A percentile compares a stretch with the other conserved stretches of the same genome.
Conservation (phyloP, 2,797 vertebrate genomes). For the Zalophus californianus region DNA sequence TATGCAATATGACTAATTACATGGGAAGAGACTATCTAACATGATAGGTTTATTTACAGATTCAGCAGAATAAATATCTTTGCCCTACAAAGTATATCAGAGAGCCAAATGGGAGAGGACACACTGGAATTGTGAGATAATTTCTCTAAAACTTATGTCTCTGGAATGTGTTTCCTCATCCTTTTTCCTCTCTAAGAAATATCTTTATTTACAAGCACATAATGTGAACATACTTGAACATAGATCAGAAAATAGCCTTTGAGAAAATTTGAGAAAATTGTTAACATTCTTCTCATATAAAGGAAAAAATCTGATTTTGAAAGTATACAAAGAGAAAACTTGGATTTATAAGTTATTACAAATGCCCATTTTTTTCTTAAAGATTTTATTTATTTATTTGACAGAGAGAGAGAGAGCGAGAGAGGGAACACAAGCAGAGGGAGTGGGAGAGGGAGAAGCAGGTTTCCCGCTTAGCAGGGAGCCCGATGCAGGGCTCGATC, state of each 20-base stretch:
- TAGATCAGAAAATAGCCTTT: neutral
- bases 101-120: neutral
- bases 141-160: neutral
- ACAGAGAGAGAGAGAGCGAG: too few species aligned
- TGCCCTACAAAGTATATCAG: neutral
- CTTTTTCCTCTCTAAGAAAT: neutral
- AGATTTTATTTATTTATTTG: too few species aligned
- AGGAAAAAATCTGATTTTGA: neutral
- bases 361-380: neutral
- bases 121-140: neutral
- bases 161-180: neutral
- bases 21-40: neutral
- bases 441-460: too few species aligned
- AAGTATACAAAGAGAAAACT: neutral
- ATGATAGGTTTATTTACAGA: neutral
- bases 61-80: neutral
- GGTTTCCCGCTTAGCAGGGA: too few species aligned
- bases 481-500: too few species aligned
- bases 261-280: neutral
- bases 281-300: neutral
- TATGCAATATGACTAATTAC: neutral
- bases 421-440: too few species aligned
- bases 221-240: neutral
- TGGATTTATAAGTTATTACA: neutral
- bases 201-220: neutral